A percentile compares a stretch with the other conserved stretches of the same genome.
Conservation (phyloP, 2,797 vertebrate genomes). For the Sitta carolinensis region DNA sequence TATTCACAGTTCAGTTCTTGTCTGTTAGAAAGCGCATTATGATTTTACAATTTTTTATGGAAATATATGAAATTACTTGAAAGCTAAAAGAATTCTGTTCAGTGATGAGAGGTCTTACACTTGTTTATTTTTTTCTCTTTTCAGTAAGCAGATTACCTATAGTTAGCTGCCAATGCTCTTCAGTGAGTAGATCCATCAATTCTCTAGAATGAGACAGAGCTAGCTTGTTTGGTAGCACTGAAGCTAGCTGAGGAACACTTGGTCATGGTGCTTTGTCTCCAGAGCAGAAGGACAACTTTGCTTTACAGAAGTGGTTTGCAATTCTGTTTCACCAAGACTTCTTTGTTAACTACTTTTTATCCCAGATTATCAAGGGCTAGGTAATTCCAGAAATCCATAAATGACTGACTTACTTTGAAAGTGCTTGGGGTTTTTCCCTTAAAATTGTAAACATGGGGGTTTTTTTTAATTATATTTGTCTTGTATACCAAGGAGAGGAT, state of each 20-base stretch:
- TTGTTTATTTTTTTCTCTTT: background rate
- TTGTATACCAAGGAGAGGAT: background rate
- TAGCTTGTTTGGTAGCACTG: background rate
- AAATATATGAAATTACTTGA: background rate
- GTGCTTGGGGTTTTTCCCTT: background rate
- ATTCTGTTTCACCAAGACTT: background rate
- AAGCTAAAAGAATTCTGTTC: background rate
- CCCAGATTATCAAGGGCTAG: background rate
- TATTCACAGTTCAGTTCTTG: background rate
- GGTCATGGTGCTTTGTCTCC: background rate
- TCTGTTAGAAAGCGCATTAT: background rate
- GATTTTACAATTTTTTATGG: background rate
- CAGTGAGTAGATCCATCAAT: background rate
- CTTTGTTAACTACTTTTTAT: background rate
- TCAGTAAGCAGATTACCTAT: background rate
- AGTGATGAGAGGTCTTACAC: background rate
- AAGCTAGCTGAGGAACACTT: background rate
- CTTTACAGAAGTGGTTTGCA: background rate
- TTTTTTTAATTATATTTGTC: background rate
- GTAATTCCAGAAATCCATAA: background rate
- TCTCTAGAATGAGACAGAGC: background rate
- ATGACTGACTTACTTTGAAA: background rate
- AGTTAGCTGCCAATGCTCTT: background rate
- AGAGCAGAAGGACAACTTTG: background rate
- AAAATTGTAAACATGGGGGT: background rate